These are phyloP conservation scores for Yponomeuta plumbellus DNA, from an alignment of 2,888 invertebrate species.

Conservation along the genomic window DNA sequence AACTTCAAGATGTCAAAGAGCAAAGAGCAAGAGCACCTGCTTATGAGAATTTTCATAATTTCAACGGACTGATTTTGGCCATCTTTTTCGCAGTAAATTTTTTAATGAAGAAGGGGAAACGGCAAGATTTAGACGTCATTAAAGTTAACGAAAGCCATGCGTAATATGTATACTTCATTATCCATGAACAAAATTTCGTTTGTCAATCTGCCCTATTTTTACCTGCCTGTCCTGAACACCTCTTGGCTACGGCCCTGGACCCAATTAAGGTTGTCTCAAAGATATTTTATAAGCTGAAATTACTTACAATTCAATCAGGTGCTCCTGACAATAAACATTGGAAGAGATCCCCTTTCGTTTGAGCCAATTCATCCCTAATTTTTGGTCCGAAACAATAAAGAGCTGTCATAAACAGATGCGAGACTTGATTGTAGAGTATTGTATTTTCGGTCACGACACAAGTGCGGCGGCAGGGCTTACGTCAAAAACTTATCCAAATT, in stretches of 20 bases:
- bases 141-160: too few species aligned
- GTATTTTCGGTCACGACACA: not conserved
- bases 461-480: not conserved
- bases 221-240: too few species aligned
- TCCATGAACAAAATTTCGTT: too few species aligned
- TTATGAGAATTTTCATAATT: too few species aligned
- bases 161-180: too few species aligned
- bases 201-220: too few species aligned
- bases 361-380: not conserved
- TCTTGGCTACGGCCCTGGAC: not conserved
- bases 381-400: not conserved
- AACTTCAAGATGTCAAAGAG: too few species aligned
- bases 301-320: not conserved
- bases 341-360: not conserved
- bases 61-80: too few species aligned
- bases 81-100: too few species aligned
- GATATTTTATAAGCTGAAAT: constrained; percentile 20
- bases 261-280: constrained; percentile 30
- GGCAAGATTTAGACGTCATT: too few species aligned
- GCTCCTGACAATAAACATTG: not conserved
- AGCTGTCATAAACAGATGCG: constrained; percentile 1
- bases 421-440: not conserved
- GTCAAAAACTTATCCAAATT: not conserved
- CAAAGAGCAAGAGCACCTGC: too few species aligned
- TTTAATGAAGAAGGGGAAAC: too few species aligned